Percentiles rank a stretch among this genome's conserved stretches.
Conservation (phyloP, 2,888 invertebrate genomes). For the Agrotis segetum region DNA sequence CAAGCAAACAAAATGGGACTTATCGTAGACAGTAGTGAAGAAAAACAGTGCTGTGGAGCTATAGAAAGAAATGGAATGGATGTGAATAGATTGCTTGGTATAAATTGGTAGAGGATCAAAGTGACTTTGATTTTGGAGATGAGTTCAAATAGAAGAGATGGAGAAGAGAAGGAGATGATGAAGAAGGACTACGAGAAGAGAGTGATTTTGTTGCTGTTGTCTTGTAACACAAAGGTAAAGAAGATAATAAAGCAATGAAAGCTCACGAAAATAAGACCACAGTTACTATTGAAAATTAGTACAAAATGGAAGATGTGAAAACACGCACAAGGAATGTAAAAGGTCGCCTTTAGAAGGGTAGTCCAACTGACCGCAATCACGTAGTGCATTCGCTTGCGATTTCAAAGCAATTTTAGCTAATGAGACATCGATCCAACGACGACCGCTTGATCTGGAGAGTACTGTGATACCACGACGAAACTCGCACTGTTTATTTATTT, state of each 20-base stretch:
- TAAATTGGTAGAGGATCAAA: neutral
- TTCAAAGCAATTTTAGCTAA: slow-evolving; percentile 57
- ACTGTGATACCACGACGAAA: slow-evolving; percentile 87
- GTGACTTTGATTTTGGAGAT: neutral
- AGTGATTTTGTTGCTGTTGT: neutral
- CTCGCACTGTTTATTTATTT: slow-evolving; percentile 80
- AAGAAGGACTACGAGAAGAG: neutral
- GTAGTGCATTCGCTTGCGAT: slow-evolving; percentile 57
- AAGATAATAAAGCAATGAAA: slow-evolving; percentile 3
- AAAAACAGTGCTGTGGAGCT: slow-evolving; percentile 40
- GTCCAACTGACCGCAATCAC: slow-evolving; percentile 52
- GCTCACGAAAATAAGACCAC: neutral
- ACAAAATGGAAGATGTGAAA: slow-evolving; percentile 22
- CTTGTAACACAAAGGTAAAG: neutral
- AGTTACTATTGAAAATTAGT: neutral
- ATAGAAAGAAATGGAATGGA: neutral
- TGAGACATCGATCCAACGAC: slow-evolving; percentile 51
- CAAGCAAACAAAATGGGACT: slow-evolving; percentile 46
- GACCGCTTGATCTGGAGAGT: slow-evolving; percentile 62
- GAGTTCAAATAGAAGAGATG: neutral
- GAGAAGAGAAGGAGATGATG: neutral
- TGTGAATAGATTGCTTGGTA: neutral
- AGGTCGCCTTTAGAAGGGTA: slow-evolving; percentile 47
- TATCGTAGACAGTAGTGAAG: neutral
- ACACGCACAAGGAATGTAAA: slow-evolving; percentile 28